Evolutionary conservation across 2,888 invertebrate genomes (phyloP).

Genomic region (Euplexia lucipara): DNA sequence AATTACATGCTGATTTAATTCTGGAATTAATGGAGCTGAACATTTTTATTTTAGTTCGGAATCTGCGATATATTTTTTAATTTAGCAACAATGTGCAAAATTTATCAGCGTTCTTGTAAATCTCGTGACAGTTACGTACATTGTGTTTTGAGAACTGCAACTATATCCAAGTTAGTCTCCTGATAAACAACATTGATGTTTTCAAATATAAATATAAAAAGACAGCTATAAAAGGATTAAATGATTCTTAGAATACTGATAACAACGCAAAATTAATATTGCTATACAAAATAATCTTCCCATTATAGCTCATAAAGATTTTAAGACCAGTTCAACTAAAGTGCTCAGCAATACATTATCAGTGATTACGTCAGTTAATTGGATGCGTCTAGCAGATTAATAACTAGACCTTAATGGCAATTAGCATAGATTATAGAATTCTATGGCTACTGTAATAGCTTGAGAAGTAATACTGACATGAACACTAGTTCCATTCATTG

Average conservation of each 20-base stretch:
- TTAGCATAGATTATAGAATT: slow-evolving; percentile 55
- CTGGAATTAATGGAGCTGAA: slow-evolving; percentile 42
- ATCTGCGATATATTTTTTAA: not conserved
- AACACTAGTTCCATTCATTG: slow-evolving; percentile 49
- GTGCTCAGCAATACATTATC: slow-evolving; percentile 44
- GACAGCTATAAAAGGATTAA: not conserved
- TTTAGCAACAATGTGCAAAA: not conserved
- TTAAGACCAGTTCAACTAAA: slow-evolving; percentile 25
- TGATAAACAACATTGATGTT: not conserved
- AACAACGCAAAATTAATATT: not conserved
- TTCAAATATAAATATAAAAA: no score
- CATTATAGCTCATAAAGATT: slow-evolving; percentile 23
- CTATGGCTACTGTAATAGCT: slow-evolving; percentile 42
- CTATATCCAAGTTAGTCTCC: not conserved
- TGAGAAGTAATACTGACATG: slow-evolving; percentile 45
- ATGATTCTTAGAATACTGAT: not conserved
- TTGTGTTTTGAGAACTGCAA: not conserved
- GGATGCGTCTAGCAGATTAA: slow-evolving; percentile 50
- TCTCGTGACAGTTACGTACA: not conserved
- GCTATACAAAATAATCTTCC: slow-evolving; percentile 6
- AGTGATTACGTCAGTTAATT: slow-evolving; percentile 51
- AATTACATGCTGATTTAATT: slow-evolving; percentile 55
- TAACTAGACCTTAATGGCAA: slow-evolving; percentile 41
- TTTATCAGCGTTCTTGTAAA: not conserved
- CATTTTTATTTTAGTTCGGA: slow-evolving; percentile 14